A percentile compares a stretch with the other conserved stretches of the same genome.
These are phyloP conservation scores for Salarias fasciatus DNA, from an alignment of 2,797 vertebrate genomes.

Conservation along the genomic window DNA sequence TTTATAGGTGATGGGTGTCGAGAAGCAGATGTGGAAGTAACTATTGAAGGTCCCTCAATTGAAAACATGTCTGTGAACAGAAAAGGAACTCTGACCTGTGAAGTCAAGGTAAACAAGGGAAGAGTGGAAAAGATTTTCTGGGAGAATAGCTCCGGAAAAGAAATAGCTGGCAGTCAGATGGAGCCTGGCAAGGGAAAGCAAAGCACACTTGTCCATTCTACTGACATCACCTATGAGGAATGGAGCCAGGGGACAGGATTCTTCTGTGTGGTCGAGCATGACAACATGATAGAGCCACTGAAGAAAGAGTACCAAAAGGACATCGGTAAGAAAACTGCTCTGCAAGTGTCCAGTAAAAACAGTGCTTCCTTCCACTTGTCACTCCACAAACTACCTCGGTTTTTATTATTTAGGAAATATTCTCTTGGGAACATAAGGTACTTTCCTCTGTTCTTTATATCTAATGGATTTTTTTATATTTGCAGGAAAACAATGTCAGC, in stretches of 20 bases:
- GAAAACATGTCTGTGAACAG: slow-evolving; percentile 28
- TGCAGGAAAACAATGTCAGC: slow-evolving; percentile 36
- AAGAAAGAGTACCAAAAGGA: slow-evolving; percentile 8
- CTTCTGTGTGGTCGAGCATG: slow-evolving; percentile 25
- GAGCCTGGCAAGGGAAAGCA: fast-evolving
- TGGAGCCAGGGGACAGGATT: slow-evolving; percentile 41
- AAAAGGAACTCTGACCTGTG: slow-evolving; percentile 40
- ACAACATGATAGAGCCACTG: fast-evolving
- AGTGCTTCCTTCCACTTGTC: background rate
- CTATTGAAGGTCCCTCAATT: slow-evolving; percentile 14
- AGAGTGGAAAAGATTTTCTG: fast-evolving
- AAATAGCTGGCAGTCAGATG: fast-evolving
- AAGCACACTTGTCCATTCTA: fast-evolving
- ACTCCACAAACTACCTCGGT: background rate
- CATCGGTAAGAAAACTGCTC: slow-evolving; percentile 58
- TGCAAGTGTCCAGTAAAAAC: background rate
- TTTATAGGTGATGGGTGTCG: fast-evolving
- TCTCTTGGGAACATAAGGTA: background rate
- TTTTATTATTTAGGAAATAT: background rate
- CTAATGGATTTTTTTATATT: slow-evolving; percentile 65
- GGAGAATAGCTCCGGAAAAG: fast-evolving
- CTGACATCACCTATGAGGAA: slow-evolving; percentile 51
- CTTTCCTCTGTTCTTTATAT: slow-evolving; percentile 1
- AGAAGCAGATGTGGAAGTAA: background rate
- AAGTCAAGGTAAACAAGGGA: background rate